Base-by-base conservation (phyloP, 1,140 invertebrate genomes). In the Plectrocnemia conspersa region DNA sequence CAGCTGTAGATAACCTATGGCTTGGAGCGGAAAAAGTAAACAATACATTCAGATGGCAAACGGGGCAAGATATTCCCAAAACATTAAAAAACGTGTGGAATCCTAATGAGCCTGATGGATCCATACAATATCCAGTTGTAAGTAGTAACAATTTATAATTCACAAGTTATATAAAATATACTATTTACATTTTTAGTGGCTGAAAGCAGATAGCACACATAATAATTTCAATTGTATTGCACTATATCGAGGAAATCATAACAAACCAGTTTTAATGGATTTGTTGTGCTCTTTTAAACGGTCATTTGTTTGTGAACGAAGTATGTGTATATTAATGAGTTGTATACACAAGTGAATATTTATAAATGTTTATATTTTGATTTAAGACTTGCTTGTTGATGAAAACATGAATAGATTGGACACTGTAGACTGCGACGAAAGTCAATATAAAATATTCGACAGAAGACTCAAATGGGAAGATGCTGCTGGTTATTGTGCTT, bases 201-300 rank as follows among this genome's bases (percentile, higher is more conserved):
- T 16, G 65, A 69, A 45, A 27, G 52, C 2, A 64, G 41, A 13
- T 66, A 66, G 19, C 70, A 67, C 69, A 0, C 68, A 71, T 2
- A 63, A 63, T 0, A 69, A 68, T 0, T 68, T 71, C 0, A 70
- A 75, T 59, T 75, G 72, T 49, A 72, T 74, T 4, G 72, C 67
- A 0, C 10, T 75, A 32, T 69, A 72, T 23, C 49, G 71, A 10
- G 70, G 71, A 3, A 42, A 56, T 15, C 71, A 74, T 56, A 70
- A 75, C 60, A 63, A 60, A 15, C 72, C 71, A 0, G 69, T 74
- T 2, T 74, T 74, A 50, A 29, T 75, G 1, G 72, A 75, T 57
- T 62, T 75, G 16, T 64, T 65, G 0, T 75, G 73, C 38, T 45
- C 56, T 0, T 32, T 73, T 3, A 64, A 70, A 13, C 59, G 73